Conservation (phyloP, 2,888 invertebrate genomes). For the Trissolcus japonicus region DNA sequence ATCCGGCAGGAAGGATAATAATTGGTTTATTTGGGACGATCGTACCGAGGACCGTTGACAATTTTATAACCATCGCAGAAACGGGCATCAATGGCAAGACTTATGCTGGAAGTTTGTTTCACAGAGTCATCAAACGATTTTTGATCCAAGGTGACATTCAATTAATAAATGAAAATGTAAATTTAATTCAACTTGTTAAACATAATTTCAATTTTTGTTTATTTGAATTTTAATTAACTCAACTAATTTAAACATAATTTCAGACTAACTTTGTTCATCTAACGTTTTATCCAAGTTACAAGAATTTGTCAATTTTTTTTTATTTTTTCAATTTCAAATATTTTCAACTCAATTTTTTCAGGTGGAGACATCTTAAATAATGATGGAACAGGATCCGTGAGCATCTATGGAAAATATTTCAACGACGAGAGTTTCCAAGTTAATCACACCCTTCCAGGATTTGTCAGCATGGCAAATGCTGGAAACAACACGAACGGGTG, state of each 20-base stretch:
- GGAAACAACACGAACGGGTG: conserved; percentile 94
- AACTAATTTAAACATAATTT: too few species aligned
- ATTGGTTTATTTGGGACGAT: conserved; percentile 93
- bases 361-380: conserved; percentile 90
- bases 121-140: conserved; percentile 91
- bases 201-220: too few species aligned
- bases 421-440: conserved; percentile 91
- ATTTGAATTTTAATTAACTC: too few species aligned
- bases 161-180: neutral
- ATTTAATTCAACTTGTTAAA: too few species aligned
- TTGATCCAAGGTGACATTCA: conserved; percentile 88
- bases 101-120: conserved; percentile 88
- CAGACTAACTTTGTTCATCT: too few species aligned
- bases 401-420: conserved; percentile 91
- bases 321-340: too few species aligned
- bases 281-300: too few species aligned
- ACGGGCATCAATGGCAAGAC: conserved; percentile 85
- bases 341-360: conserved; percentile 71
- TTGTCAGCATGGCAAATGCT: conserved; percentile 94
- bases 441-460: conserved; percentile 88
- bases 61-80: conserved; percentile 89
- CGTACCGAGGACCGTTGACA: conserved; percentile 90
- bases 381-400: conserved; percentile 90
- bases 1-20: conserved; percentile 85
- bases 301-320: too few species aligned